Evolutionary conservation across 1,140 invertebrate species (phyloP).

Genomic region (Metaphire vulgaris): DNA sequence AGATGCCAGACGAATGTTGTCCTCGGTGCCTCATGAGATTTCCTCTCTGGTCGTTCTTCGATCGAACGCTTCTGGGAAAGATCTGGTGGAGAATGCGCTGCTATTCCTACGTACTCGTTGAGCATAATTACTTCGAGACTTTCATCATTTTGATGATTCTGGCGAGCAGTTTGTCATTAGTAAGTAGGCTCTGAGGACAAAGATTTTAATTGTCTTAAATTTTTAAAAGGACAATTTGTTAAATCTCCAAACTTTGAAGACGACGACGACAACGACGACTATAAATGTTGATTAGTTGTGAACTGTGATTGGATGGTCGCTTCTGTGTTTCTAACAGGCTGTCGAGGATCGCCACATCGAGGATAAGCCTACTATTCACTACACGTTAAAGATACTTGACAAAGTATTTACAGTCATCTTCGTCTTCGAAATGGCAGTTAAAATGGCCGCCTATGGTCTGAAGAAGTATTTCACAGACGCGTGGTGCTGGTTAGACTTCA

Average conservation of each 20-base stretch:
- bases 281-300: no score
- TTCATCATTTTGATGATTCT: conserved; percentile 98
- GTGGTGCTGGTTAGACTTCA: conserved; percentile 98
- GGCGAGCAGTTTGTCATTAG: conserved; percentile 90
- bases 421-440: conserved; percentile 97
- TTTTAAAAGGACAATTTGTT: no score
- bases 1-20: conserved; percentile 82
- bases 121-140: conserved; percentile 99
- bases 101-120: conserved; percentile 88
- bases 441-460: conserved; percentile 94
- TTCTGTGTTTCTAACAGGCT: no score
- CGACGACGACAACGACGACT: no score
- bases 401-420: conserved; percentile 96
- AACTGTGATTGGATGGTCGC: no score
- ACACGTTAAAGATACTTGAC: conserved; percentile 92
- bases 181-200: no score
- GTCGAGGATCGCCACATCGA: conserved; percentile 91
- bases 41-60: conserved; percentile 24
- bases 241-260: no score
- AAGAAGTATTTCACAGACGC: conserved; percentile 96
- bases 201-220: no score
- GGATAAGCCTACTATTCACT: conserved; percentile 78
- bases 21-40: conserved; percentile 51
- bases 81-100: conserved; percentile 84
- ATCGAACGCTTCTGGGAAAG: conserved; percentile 73